Evolutionary conservation across 2,113 vertebrate genomes (phyloP).

Genomic region (Arvicanthis niloticus): DNA sequence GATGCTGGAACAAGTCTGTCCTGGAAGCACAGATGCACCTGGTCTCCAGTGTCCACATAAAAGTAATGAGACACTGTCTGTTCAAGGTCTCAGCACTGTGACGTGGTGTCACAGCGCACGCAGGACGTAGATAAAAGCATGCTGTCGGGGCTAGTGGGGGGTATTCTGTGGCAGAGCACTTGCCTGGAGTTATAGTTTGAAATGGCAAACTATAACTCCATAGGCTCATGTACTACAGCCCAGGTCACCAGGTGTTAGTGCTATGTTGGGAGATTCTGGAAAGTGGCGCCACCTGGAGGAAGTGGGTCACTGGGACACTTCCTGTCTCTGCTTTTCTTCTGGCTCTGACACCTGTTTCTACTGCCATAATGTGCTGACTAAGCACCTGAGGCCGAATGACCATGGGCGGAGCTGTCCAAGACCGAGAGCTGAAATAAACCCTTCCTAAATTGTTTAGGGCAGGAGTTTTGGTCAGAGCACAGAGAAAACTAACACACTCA

Average conservation of each 20-base stretch:
- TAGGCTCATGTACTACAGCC: neutral
- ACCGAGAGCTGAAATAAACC: neutral
- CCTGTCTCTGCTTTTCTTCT: neutral
- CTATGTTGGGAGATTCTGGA: neutral
- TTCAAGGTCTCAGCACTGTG: neutral
- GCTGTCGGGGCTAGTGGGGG: too few species aligned
- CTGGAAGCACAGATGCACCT: too few species aligned
- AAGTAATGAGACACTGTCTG: neutral
- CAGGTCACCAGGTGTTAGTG: too few species aligned
- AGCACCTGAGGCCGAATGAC: neutral
- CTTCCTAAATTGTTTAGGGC: neutral
- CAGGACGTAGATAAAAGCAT: accelerated
- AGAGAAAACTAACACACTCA: neutral
- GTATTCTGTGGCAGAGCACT: neutral
- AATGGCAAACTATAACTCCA: neutral
- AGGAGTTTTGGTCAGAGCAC: neutral
- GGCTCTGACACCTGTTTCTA: neutral
- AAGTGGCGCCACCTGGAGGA: neutral
- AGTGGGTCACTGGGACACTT: neutral
- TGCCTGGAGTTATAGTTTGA: neutral
- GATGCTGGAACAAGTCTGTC: neutral
- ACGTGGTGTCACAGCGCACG: accelerated
- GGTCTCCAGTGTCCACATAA: neutral
- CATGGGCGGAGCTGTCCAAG: neutral
- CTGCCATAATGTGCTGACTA: neutral